Base-by-base conservation (phyloP, 2,888 invertebrate species). In the Phengaris arion region DNA sequence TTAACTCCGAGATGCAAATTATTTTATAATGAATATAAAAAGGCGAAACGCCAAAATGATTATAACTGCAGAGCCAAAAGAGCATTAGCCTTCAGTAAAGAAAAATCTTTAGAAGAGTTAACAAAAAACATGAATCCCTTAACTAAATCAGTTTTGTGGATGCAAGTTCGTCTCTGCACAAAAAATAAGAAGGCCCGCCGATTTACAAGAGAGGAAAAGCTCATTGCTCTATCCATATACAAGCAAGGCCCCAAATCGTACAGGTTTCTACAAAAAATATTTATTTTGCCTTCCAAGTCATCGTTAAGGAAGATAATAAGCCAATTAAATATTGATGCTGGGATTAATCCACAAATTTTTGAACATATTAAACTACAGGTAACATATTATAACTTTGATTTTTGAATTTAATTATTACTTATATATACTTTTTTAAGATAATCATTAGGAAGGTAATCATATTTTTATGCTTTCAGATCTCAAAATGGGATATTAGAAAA, bases 221-320 rank as follows among this genome's bases (percentile, higher is more conserved):
- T 68, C 45, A 68, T 68, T 68, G 68, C 35, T 12, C 45, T 68
- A 45, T 68, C 68, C 10, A 68, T 68, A 35, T 68, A 35, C 10
- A 35, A 68, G 6, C 68, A 68, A 68, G 68, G 68, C 10, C 68
- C 68, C 22, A 68, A 68, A 45, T 68, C 35, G 15, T 68, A 68
- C 12, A 35, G 68, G 35, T 68, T 68, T 68, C 45, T 68, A 68
- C 22, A 68, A 68, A 68, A 68, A 35, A 68, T 68, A 68, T 68
- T 68, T 35, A 22, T 68, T 68, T 68, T 68, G 45, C 68, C 68
- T 10, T 68, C 68, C 22, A 45, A 35, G 10, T 35, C 68, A 68
- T 35, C 68, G 8, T 68, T 68, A 45, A 35, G 68, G 12, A 68
- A 68, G 15, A 35, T 15, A 15, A 68, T 68, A 54, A 54, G 54